Evolutionary conservation across 2,113 vertebrate species (phyloP), one percentile per base, ranked within the genome.

Genomic region (Barnardius zonarius): DNA sequence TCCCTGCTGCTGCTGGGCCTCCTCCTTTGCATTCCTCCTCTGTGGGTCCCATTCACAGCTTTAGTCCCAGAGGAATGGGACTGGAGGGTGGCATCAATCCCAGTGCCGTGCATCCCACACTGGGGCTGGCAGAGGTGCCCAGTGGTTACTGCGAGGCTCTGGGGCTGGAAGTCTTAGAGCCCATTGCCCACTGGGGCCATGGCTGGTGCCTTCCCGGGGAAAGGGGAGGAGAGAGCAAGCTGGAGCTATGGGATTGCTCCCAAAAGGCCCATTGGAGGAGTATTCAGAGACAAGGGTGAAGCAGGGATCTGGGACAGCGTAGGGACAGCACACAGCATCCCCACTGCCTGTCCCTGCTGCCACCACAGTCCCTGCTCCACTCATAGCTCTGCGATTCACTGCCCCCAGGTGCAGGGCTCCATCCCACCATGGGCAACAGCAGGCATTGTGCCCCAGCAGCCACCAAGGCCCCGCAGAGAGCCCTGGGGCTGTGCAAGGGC

Each of bases 271-370:
- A 0, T 3, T 24, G 57, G 46, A 66, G 35, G 39, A 41, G 43
- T 2, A 2, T 2, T n/a, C 4, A 8, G 52, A 24, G 44, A 43
- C 4, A 8, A 28, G 69, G 43, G 22, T 13, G 75, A 22, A 67
- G 55, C 51, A 22, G 82, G 70, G 57, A 54, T 5, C 13, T 3
- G 52, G 52, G 43, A 19, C 51, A 57, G 35, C 1, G 0, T 59
- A 41, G 27, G 48, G 48, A 37, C 3, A 5, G 22, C 68, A 35
- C 27, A 2, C 16, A 54, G 75, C 1, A 3, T 31, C 31, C 54
- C 46, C 74, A 14, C 2, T 0, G 2, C n/a, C 41, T 27, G 17
- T 64, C 63, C 49, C 48, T 3, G 0, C 23, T 12, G 19, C 48
- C 54, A 49, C 41, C 62, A 8, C 41, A 7, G 39, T 61, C 68